Conservation (phyloP, 1,140 invertebrate genomes). For the Bicyclus anynana region DNA sequence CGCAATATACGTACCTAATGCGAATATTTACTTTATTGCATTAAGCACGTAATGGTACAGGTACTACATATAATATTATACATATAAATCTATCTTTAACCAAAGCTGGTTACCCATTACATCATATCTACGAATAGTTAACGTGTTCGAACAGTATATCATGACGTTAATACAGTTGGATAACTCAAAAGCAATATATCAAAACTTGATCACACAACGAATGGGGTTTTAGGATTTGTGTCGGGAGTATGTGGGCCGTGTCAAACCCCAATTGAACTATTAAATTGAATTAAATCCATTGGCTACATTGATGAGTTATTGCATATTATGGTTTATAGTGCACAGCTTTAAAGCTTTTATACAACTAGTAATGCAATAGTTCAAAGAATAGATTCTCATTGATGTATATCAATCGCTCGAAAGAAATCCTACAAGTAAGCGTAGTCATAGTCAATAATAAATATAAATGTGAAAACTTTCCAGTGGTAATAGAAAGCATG, state of each 20-base stretch:
- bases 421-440: too few relatives aligned
- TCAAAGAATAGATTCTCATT: not conserved
- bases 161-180: not conserved
- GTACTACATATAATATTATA: not conserved
- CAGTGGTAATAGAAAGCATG: not conserved
- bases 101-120: not conserved
- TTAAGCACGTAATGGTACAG: too few relatives aligned
- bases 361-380: not conserved
- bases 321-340: slow-evolving; percentile 22
- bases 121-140: not conserved
- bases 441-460: too few relatives aligned
- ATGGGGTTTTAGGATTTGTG: slow-evolving; percentile 49
- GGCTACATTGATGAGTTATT: slow-evolving; percentile 18
- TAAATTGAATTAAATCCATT: slow-evolving; percentile 57
- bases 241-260: slow-evolving; percentile 49
- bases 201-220: slow-evolving; percentile 45
- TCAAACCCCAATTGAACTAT: slow-evolving; percentile 69
- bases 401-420: not conserved
- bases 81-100: not conserved
- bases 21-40: not conserved
- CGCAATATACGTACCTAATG: not conserved
- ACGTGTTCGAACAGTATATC: not conserved
- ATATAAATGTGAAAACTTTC: too few relatives aligned
- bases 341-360: not conserved
- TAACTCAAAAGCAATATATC: slow-evolving; percentile 38